Percentiles rank a stretch among this genome's conserved stretches.
Evolutionary conservation across 2,797 vertebrate species (phyloP).

Genomic region (Falco peregrinus): DNA sequence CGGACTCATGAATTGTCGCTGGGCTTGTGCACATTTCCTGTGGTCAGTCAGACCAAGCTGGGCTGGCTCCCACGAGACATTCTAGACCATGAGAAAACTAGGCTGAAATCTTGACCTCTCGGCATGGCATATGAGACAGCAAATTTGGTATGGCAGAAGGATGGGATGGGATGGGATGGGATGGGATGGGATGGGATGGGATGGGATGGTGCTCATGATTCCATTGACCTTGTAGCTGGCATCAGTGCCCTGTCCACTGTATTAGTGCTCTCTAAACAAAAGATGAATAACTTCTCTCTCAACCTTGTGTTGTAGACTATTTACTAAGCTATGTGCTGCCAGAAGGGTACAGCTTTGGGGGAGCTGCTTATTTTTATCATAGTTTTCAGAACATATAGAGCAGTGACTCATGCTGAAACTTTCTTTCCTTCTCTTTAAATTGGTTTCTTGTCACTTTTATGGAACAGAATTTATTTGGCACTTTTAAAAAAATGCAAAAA

Average conservation of each 20-base stretch:
- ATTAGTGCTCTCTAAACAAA: not conserved
- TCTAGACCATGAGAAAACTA: not conserved
- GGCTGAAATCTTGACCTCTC: not conserved
- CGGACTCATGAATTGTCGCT: not conserved
- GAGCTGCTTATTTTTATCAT: not conserved
- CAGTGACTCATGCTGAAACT: slow-evolving; percentile 8
- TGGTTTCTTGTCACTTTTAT: slow-evolving; percentile 67
- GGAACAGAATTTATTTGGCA: slow-evolving; percentile 58
- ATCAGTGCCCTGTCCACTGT: not conserved
- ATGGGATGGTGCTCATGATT: not conserved
- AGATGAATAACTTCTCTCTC: not conserved
- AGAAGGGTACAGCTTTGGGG: not conserved
- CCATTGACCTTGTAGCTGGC: not conserved
- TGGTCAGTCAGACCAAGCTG: not conserved
- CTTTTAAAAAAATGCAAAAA: slow-evolving; percentile 15
- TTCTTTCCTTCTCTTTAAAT: slow-evolving; percentile 40
- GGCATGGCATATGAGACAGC: not conserved
- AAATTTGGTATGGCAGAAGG: not conserved
- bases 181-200: not conserved
- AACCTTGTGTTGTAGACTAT: not conserved
- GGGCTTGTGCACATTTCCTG: not conserved
- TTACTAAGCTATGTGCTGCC: not conserved
- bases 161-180: not conserved
- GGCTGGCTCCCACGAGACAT: not conserved
- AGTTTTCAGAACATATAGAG: not conserved